A percentile compares a stretch with the other conserved stretches of the same genome.
Evolutionary conservation across 2,888 invertebrate species (phyloP).

Genomic region (Drosophila lutescens): DNA sequence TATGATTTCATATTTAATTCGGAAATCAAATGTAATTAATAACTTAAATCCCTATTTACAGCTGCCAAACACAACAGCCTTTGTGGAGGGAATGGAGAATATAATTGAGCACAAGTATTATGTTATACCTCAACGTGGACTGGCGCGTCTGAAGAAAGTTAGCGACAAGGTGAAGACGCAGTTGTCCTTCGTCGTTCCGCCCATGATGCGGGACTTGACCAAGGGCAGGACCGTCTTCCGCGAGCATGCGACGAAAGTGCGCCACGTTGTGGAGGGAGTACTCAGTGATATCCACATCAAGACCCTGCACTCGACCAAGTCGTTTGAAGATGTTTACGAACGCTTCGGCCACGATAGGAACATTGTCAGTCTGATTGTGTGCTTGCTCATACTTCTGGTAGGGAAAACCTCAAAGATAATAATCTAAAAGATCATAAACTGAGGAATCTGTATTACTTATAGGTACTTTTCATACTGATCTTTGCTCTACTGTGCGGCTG

Average conservation of each 20-base stretch:
- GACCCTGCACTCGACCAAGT: constrained; percentile 42
- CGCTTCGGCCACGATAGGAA: constrained; percentile 59
- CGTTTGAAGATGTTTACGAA: constrained; percentile 62
- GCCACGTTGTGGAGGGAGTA: constrained; percentile 56
- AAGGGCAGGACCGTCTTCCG: constrained; percentile 48
- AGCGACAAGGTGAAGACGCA: constrained; percentile 38
- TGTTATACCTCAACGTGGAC: constrained; percentile 29
- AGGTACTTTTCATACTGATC: constrained; percentile 54
- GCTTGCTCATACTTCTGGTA: constrained; percentile 58
- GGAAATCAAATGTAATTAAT: background rate
- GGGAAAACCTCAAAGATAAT: background rate
- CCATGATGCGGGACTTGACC: constrained; percentile 50
- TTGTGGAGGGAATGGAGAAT: constrained; percentile 30
- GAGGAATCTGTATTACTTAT: background rate
- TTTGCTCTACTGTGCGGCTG: constrained; percentile 62
- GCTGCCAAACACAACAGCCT: constrained; percentile 50
- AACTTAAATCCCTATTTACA: background rate
- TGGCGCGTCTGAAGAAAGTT: constrained; percentile 42
- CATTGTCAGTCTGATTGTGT: constrained; percentile 52
- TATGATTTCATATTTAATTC: constrained; percentile 4
- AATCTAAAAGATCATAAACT: too few relatives aligned
- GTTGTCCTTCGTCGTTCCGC: constrained; percentile 46
- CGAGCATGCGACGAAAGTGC: constrained; percentile 47
- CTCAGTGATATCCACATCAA: constrained; percentile 54
- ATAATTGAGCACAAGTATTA: constrained; percentile 19